Evolutionary conservation across 1,140 invertebrate genomes (phyloP).

Genomic region (Zaprionus ornatus): DNA sequence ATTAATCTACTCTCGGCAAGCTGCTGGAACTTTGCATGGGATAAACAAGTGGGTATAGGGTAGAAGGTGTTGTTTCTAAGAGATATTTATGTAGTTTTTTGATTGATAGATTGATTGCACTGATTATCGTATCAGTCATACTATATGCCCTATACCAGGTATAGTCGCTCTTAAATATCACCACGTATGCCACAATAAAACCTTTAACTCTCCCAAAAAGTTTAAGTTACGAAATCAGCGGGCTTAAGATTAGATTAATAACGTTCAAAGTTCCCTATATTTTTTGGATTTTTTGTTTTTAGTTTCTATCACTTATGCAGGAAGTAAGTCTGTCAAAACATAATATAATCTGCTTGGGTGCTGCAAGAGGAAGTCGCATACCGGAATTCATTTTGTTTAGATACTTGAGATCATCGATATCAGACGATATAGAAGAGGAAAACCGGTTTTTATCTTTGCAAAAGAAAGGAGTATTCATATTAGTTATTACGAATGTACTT

Average conservation of each 20-base stretch:
- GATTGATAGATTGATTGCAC: no score
- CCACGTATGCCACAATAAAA: not conserved
- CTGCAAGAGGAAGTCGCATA: not conserved
- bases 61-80: no score
- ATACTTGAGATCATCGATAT: not conserved
- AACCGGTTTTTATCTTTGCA: not conserved
- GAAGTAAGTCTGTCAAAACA: not conserved
- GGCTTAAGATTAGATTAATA: slow-evolving; percentile 1
- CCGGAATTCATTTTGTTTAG: not conserved
- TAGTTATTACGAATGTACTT: no score
- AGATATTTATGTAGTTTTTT: not conserved
- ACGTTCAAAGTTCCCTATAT: not conserved
- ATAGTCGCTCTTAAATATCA: not conserved
- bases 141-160: not conserved
- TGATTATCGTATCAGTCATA: no score
- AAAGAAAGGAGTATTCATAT: no score
- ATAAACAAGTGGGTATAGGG: no score
- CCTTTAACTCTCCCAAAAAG: not conserved
- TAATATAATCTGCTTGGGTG: not conserved
- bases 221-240: not conserved
- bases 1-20: no score
- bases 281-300: not conserved
- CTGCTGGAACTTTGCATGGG: no score
- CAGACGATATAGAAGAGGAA: not conserved
- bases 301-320: not conserved